These are phyloP conservation scores for Sebastiscus tertius DNA, from an alignment of 2,797 vertebrate genomes.

Conservation along the genomic window DNA sequence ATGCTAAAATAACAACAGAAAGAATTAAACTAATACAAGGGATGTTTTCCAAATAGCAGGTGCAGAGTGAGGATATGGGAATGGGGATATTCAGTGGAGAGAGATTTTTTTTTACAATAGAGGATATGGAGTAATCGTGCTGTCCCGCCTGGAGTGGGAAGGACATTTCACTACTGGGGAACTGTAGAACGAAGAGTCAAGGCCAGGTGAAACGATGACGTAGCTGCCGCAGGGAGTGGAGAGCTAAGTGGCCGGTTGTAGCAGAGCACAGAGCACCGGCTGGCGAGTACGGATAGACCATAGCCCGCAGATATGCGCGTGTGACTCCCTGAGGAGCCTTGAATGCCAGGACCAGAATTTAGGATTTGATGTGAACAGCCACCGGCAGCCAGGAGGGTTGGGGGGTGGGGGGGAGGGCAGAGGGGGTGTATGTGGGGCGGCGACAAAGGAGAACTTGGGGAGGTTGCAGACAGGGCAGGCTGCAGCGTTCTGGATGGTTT, in stretches of 20 bases:
- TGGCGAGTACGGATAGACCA: conserved; percentile 15
- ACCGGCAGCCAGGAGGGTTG: conserved; percentile 14
- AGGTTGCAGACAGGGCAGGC: conserved; percentile 50
- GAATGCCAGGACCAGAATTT: conserved; percentile 55
- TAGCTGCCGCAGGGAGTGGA: conserved; percentile 25
- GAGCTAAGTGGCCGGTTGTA: conserved; percentile 41
- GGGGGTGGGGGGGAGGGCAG: not conserved
- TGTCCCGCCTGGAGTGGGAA: conserved; percentile 20
- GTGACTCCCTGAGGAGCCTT: conserved; percentile 47
- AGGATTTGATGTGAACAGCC: conserved; percentile 55
- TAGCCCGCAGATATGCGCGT: conserved; percentile 51
- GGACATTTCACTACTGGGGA: conserved; percentile 35
- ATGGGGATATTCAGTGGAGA: conserved; percentile 13
- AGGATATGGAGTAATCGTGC: conserved; percentile 10
- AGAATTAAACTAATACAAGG: not conserved
- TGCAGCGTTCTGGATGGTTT: conserved; percentile 3
- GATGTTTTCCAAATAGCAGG: conserved; percentile 14
- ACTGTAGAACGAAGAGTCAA: conserved; percentile 28
- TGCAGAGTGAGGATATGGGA: conserved; percentile 2
- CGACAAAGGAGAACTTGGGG: conserved; percentile 22
- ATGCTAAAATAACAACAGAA: conserved; percentile 15
- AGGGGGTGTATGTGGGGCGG: not conserved
- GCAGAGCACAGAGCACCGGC: conserved; percentile 22
- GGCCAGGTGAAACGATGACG: conserved; percentile 51
- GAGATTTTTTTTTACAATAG: conserved; percentile 10